phyloP scores from a whole-genome alignment of 2,113 vertebrate genomes.

The Boleophthalmus pectinirostris region DNA sequence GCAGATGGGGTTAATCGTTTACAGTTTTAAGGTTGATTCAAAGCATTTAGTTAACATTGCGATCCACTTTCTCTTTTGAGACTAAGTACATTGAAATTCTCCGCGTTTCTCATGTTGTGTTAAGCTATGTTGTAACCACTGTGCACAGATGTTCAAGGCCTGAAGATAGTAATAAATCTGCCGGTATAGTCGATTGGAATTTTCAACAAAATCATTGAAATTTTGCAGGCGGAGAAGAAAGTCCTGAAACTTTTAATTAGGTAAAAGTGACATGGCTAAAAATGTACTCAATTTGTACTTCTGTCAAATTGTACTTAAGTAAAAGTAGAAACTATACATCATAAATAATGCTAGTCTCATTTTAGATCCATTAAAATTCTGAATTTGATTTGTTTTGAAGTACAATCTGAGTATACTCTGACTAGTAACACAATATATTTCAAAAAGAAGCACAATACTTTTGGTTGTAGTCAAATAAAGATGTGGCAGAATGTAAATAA shows the following conservation, averaged over 20 bases:
- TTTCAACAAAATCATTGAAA: neutral
- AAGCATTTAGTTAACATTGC: neutral
- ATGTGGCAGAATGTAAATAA: no score
- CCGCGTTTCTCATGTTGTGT: neutral
- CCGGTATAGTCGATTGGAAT: neutral
- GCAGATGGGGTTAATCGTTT: slow-evolving; percentile 14
- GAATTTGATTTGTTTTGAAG: no score
- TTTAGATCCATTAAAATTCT: no score
- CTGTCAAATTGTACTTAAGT: no score
- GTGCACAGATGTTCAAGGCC: neutral
- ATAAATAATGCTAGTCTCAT: no score
- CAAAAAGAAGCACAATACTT: no score
- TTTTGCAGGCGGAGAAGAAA: neutral
- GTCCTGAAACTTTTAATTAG: neutral
- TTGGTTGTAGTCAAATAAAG: no score
- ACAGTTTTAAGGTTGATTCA: neutral
- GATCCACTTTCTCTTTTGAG: neutral
- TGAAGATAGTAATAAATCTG: neutral
- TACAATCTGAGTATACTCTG: no score
- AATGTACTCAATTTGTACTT: neutral
- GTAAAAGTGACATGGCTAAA: neutral
- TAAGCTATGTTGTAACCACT: neutral
- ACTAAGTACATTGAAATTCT: neutral
- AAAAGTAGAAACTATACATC: no score
- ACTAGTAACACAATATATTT: no score